Conservation (phyloP, 2,113 vertebrate genomes). For the Edolisoma coerulescens region DNA sequence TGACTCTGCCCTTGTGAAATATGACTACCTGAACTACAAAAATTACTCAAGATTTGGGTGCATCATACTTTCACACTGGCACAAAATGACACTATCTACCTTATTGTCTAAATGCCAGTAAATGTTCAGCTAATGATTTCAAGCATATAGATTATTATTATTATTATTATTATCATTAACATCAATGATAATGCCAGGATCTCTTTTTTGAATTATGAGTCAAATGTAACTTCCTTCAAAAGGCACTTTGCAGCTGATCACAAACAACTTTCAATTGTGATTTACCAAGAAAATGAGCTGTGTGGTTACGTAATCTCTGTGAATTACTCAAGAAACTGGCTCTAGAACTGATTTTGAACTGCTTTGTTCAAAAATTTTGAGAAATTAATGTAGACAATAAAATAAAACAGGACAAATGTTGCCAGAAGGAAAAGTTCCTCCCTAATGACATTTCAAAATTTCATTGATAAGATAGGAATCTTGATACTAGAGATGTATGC, state of each 20-base stretch:
- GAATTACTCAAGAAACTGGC: neutral
- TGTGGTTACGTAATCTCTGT: neutral
- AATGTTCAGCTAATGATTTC: neutral
- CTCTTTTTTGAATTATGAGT: neutral
- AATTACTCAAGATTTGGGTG: neutral
- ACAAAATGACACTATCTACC: neutral
- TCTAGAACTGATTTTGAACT: neutral
- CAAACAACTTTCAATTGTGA: neutral
- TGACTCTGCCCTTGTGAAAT: neutral
- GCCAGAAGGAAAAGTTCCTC: neutral
- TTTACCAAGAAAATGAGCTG: neutral
- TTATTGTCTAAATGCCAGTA: neutral
- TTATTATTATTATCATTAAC: neutral
- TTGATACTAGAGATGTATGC: neutral
- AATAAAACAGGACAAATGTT: neutral
- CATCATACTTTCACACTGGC: neutral
- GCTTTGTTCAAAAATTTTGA: neutral
- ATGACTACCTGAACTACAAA: accelerated
- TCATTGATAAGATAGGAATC: neutral
- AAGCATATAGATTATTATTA: neutral
- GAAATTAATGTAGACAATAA: neutral
- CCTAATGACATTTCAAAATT: neutral
- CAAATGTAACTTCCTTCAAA: neutral
- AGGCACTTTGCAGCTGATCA: neutral
- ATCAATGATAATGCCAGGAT: neutral